A percentile compares a stretch with the other conserved stretches of the same genome.
Evolutionary conservation across 2,113 vertebrate species (phyloP).

Genomic region (Acanthochromis polyacanthus): DNA sequence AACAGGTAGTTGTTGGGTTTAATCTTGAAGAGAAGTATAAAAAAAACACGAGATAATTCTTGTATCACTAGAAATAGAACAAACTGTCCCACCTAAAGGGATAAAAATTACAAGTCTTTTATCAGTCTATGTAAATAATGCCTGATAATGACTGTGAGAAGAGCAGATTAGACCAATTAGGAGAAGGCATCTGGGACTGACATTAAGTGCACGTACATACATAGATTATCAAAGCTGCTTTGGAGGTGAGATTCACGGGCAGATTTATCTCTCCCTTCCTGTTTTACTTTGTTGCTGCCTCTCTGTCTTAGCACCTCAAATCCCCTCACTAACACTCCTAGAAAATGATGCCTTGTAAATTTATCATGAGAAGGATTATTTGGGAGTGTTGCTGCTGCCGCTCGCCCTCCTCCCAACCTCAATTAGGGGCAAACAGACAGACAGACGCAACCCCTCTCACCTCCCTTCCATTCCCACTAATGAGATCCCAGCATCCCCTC

Average conservation of each 20-base stretch:
- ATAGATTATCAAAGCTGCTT: conserved; percentile 35
- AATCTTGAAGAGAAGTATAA: conserved; percentile 1
- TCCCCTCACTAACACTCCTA: conserved; percentile 33
- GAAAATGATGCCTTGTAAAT: conserved; percentile 69
- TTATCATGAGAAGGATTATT: conserved; percentile 67
- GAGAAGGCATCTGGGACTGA: conserved; percentile 52
- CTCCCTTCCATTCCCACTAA: conserved; percentile 58
- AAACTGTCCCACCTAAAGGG: conserved; percentile 14
- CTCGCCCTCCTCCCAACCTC: conserved; percentile 52
- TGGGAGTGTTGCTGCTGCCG: conserved; percentile 26
- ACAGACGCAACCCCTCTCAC: conserved; percentile 49
- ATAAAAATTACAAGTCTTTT: conserved; percentile 28
- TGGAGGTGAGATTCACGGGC: conserved; percentile 13
- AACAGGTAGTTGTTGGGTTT: conserved; percentile 27
- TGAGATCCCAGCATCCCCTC: conserved; percentile 70
- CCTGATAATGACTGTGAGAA: conserved; percentile 28
- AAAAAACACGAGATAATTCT: not conserved
- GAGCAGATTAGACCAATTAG: conserved; percentile 63
- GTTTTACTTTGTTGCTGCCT: conserved; percentile 36
- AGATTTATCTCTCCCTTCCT: conserved; percentile 35
- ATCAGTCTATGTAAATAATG: conserved; percentile 43
- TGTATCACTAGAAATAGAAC: conserved; percentile 11
- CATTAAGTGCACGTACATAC: conserved; percentile 31
- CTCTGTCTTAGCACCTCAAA: conserved; percentile 38
- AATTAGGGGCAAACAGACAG: conserved; percentile 69